Percentiles rank a stretch among this genome's conserved stretches.
These are phyloP conservation scores for Botia almorhae DNA, from an alignment of 2,797 vertebrate genomes.

Conservation along the genomic window DNA sequence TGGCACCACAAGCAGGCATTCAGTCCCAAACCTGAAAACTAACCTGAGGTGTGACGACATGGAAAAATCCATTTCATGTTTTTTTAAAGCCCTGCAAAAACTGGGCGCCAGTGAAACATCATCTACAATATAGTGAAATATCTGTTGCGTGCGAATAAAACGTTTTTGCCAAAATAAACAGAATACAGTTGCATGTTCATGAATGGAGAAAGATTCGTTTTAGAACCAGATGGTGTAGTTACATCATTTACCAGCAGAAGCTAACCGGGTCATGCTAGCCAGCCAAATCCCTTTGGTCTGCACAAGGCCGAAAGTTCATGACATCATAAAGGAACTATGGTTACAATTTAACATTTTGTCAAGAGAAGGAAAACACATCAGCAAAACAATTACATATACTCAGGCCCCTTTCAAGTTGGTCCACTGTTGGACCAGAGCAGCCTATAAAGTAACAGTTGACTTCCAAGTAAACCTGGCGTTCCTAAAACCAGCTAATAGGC, in stretches of 20 bases:
- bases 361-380: background rate
- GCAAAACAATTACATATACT: background rate
- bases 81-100: background rate
- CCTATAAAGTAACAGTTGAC: no score
- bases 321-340: background rate
- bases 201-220: background rate
- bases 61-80: background rate
- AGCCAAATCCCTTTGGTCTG: no score
- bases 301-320: background rate
- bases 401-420: background rate
- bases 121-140: background rate
- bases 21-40: background rate
- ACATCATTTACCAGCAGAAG: conserved; percentile 11
- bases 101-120: background rate
- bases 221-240: background rate
- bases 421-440: no score
- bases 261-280: background rate
- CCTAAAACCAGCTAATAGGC: no score
- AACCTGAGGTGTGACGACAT: background rate
- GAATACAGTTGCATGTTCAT: background rate
- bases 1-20: no score
- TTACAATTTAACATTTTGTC: background rate
- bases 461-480: no score
- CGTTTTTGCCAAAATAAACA: background rate
- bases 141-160: no score